These are phyloP conservation scores for Bombus turneri DNA, from an alignment of 1,140 invertebrate species.

Conservation along the genomic window DNA sequence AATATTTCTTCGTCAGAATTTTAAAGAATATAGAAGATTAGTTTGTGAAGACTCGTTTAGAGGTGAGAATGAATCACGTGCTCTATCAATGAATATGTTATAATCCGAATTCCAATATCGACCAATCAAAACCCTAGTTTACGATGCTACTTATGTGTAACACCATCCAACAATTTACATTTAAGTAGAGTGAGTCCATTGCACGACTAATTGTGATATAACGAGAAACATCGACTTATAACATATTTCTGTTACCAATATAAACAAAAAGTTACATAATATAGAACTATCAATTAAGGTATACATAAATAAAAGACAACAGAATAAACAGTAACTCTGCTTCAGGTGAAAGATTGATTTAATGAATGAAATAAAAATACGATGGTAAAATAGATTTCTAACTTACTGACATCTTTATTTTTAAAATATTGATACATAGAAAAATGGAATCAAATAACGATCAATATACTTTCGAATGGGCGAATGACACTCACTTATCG, in stretches of 20 bases:
- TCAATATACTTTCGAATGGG: not conserved
- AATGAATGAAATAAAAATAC: not conserved
- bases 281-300: not conserved
- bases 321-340: not conserved
- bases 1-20: not conserved
- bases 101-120: not conserved
- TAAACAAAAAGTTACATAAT: not conserved
- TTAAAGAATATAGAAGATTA: not conserved
- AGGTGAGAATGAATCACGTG: not conserved
- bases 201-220: not conserved
- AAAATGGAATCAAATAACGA: conserved; percentile 1
- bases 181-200: not conserved
- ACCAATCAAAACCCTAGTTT: not conserved
- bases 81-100: not conserved
- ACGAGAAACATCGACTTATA: not conserved
- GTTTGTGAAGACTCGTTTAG: not conserved
- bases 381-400: not conserved
- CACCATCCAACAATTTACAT: not conserved
- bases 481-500: not conserved
- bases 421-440: not conserved
- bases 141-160: not conserved
- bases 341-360: not conserved
- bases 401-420: not conserved
- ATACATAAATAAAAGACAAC: not conserved
- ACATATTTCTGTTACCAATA: not conserved